Evolutionary conservation across 2,797 vertebrate genomes (phyloP).

Genomic region (Oryzias dopingdopingensis): DNA sequence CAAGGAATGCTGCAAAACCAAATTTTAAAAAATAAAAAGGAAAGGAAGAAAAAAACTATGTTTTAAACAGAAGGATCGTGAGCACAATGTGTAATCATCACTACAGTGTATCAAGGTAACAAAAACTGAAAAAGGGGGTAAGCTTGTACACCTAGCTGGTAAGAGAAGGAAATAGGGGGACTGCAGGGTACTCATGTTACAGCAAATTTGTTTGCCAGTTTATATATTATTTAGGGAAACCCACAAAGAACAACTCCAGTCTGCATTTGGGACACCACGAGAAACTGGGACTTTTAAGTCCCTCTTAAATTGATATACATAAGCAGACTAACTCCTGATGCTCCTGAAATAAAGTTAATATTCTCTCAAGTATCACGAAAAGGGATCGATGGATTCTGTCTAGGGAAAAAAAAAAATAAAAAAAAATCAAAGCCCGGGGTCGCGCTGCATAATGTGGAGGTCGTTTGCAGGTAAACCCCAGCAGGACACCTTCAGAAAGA

Average conservation of each 20-base stretch:
- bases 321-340: constrained; percentile 83
- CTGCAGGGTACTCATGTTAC: constrained; percentile 79
- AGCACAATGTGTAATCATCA: constrained; percentile 95
- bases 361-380: constrained; percentile 83
- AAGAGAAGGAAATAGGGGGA: constrained; percentile 82
- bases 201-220: constrained; percentile 92
- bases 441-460: constrained; percentile 87
- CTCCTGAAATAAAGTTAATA: constrained; percentile 71
- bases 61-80: constrained; percentile 92
- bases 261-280: constrained; percentile 81
- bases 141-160: constrained; percentile 73
- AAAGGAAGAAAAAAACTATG: constrained; percentile 72
- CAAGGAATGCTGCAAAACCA: constrained; percentile 93
- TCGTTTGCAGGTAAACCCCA: constrained; percentile 84
- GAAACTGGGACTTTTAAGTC: constrained; percentile 65
- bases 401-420: constrained; percentile 81
- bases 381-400: constrained; percentile 90
- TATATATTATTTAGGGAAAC: constrained; percentile 77
- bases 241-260: constrained; percentile 75
- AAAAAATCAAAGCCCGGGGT: constrained; percentile 86
- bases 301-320: constrained; percentile 62
- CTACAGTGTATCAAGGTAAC: constrained; percentile 95
- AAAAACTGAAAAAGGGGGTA: constrained; percentile 89
- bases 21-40: constrained; percentile 22
- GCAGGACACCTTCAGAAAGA: constrained; percentile 64